Conservation (phyloP, 2,113 vertebrate species). For the Chauna torquata region DNA sequence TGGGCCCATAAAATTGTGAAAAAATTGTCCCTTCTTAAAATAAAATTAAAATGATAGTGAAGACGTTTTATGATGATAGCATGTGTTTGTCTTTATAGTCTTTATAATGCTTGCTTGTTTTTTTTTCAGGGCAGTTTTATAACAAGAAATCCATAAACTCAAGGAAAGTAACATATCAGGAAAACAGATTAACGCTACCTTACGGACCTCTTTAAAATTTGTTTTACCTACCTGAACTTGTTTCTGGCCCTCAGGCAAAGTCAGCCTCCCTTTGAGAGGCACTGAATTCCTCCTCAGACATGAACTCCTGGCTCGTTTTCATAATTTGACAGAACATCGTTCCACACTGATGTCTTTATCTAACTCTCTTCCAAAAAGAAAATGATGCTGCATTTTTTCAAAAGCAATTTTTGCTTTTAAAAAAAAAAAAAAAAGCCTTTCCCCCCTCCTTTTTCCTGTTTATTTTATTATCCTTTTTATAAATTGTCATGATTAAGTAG, state of each 20-base stretch:
- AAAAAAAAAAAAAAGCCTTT: background rate
- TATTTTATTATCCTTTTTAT: background rate
- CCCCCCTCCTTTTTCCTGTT: background rate
- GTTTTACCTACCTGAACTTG: background rate
- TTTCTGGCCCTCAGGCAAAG: background rate
- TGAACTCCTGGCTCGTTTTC: background rate
- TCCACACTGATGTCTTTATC: background rate
- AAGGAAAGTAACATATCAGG: background rate
- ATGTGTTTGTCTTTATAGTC: background rate
- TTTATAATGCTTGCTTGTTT: background rate
- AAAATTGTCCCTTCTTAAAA: background rate
- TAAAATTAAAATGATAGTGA: background rate
- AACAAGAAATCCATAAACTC: background rate
- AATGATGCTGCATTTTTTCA: background rate
- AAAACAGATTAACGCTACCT: background rate
- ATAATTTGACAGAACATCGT: background rate
- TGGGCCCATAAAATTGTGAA: background rate
- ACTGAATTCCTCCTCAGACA: background rate
- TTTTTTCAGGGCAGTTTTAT: background rate
- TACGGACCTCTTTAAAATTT: background rate
- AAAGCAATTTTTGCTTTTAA: background rate
- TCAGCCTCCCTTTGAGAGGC: background rate
- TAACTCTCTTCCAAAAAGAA: background rate
- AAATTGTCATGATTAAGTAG: background rate
- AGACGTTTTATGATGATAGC: background rate